A percentile compares a stretch with the other conserved stretches of the same genome.
phyloP scores from a whole-genome alignment of 2,888 invertebrate species.

The Calameuta idolon region DNA sequence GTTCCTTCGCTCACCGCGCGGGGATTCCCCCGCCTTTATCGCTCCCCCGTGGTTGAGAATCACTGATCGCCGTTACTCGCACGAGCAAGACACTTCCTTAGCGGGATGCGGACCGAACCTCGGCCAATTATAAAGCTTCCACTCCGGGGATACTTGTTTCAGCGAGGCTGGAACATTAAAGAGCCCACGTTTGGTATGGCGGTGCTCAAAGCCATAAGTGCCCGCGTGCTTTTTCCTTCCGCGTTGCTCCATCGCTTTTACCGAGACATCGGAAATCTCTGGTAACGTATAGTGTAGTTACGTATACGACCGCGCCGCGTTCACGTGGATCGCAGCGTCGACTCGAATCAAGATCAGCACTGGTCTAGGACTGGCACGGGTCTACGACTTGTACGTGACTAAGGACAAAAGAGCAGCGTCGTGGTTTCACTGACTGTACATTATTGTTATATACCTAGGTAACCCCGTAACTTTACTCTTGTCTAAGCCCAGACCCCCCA shows the following conservation, averaged over 20 bases:
- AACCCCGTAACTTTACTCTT: not conserved
- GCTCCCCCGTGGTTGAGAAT: not conserved
- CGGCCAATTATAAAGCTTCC: constrained; percentile 8
- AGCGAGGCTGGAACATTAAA: not conserved
- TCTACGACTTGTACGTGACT: not conserved
- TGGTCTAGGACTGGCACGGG: not conserved
- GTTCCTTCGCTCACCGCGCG: not conserved
- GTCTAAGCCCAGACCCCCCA: not conserved
- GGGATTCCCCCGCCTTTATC: not conserved
- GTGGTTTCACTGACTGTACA: not conserved
- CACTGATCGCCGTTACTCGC: constrained; percentile 9
- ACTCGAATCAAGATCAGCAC: not conserved
- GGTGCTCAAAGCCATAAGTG: not conserved
- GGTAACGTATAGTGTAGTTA: not conserved
- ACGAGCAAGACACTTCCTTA: constrained; percentile 14
- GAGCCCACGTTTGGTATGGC: not conserved
- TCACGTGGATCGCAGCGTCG: not conserved
- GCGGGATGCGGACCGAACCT: constrained; percentile 5
- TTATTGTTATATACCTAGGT: not conserved
- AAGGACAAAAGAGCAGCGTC: not conserved
- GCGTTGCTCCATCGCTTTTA: not conserved
- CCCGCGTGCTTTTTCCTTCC: not conserved
- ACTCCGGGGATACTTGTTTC: constrained; percentile 6
- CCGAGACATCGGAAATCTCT: not conserved
- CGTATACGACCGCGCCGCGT: not conserved